Evolutionary conservation across 2,113 vertebrate species (phyloP).

Genomic region (Oenanthe oenanthe): DNA sequence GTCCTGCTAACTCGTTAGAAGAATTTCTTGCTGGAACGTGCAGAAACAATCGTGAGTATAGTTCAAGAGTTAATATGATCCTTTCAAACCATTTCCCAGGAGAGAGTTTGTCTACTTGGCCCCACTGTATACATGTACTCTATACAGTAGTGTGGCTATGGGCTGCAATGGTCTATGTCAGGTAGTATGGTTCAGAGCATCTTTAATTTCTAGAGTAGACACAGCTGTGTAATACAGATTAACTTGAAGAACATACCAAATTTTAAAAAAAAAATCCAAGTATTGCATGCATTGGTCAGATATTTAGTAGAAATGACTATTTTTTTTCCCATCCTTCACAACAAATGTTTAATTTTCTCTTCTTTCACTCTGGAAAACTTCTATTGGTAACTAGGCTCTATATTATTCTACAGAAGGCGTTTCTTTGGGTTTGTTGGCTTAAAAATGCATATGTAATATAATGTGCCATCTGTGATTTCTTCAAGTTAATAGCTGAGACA

Average conservation of each 20-base stretch:
- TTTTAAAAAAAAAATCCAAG: neutral
- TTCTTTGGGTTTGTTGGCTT: neutral
- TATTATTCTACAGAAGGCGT: neutral
- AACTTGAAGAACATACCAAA: neutral
- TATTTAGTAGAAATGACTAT: neutral
- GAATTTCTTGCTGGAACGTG: neutral
- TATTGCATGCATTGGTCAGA: neutral
- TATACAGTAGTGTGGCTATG: neutral
- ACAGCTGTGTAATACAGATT: neutral
- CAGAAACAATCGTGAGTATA: neutral
- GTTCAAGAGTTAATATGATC: neutral
- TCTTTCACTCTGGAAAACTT: neutral
- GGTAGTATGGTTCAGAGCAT: neutral
- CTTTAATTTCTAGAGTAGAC: neutral
- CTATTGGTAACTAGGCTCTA: neutral
- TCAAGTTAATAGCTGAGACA: neutral
- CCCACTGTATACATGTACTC: neutral
- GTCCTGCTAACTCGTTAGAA: neutral
- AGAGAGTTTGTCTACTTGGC: neutral
- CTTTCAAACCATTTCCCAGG: neutral
- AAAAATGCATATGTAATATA: neutral
- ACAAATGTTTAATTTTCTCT: neutral
- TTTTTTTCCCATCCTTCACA: neutral
- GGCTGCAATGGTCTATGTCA: neutral
- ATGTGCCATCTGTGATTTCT: neutral